Evolutionary conservation across 2,113 vertebrate species (phyloP), one percentile per base, ranked within the genome.

Genomic region (Pseudorhombus dupliciocellatus): DNA sequence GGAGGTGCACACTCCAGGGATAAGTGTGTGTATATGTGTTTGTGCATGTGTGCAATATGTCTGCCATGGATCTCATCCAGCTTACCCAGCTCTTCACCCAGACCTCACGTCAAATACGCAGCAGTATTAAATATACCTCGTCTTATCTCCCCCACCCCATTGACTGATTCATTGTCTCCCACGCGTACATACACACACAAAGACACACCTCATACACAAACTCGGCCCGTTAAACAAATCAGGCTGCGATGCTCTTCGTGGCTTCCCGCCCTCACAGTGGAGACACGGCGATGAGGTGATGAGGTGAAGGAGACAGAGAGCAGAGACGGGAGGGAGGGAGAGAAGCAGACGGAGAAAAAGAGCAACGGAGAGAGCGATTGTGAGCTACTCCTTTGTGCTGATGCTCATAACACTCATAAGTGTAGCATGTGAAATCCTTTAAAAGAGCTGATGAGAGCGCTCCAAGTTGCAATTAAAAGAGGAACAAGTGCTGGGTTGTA

Each of bases 231-330:
- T 75, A 84, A 89, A 85, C 67, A 77, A 85, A 87, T 81, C 87
- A 87, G 87, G 71, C 83, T 70, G 77, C 14, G 72, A 75, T 79
- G 73, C 79, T 75, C 80, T 56, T 51, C 25, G 0, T 75, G 76
- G 53, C 75, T 55, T 86, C 70, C 73, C 77, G 80, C 67, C 69
- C 77, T 70, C 52, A 28, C 55, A 18, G 83, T 72, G 83, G 72
- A 86, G 80, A 87, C 79, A 73, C 76, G 26, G 57, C 63, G 79
- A 72, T 88, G 79, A 72, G 89, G 85, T 85, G 86, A 91, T 91
- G 90, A 93, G 91, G 91, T 92, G 91, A 88, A 84, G 66, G 73
- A 92, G 91, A 92, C 83, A 72, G 73, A 90, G 81, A 81, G 62
- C 90, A 93, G 89, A 87, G 79, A 59, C 44, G 8, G 22, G 51